Base-by-base conservation (phyloP, 2,113 vertebrate genomes). In the Girardinichthys multiradiatus region DNA sequence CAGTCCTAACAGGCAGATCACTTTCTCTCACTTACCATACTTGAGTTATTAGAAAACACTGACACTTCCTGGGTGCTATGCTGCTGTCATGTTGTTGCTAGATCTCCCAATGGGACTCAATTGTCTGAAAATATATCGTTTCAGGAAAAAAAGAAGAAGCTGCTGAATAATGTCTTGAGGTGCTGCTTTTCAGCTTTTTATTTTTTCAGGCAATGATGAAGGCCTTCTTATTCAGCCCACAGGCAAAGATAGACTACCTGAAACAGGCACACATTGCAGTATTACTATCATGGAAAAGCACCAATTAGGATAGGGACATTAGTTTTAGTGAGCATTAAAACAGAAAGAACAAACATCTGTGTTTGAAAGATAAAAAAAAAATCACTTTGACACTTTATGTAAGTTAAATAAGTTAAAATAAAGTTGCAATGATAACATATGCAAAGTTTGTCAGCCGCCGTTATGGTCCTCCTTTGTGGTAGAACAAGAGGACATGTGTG, bases 181-280 rank as follows among this genome's bases (percentile, higher is more conserved):
- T 87, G 82, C 76, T 74, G 57, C 2, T 70, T 51, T 68, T 85
- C 65, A 76, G 54, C 67, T 76, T 81, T 33, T 31, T 42, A 61
- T 63, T 67, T 79, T 77, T 80, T 80, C 59, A 39, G 4, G 21
- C 82, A 77, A 48, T 80, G 89, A 86, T 88, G 80, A 91, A 82
- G 80, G 60, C 54, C 74, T 81, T 81, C 54, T 78, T 74, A 57
- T 68, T 76, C 57, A 82, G 74, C 59, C 78, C 42, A 61, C 79
- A 65, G 70, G 86, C 68, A 87, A 85, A 87, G 77, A 90, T 91
- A 89, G 86, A 90, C 90, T 83, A 90, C 86, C 85, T 88, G 86
- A 71, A 87, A 88, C 81, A 89, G 84, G 72, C 89, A 69, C 63
- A 75, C 88, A 92, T 92, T 92, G 91, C 90, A 81, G 66, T 54